Evolutionary conservation across 2,888 invertebrate genomes (phyloP).

Genomic region (Polyommatus icarus): DNA sequence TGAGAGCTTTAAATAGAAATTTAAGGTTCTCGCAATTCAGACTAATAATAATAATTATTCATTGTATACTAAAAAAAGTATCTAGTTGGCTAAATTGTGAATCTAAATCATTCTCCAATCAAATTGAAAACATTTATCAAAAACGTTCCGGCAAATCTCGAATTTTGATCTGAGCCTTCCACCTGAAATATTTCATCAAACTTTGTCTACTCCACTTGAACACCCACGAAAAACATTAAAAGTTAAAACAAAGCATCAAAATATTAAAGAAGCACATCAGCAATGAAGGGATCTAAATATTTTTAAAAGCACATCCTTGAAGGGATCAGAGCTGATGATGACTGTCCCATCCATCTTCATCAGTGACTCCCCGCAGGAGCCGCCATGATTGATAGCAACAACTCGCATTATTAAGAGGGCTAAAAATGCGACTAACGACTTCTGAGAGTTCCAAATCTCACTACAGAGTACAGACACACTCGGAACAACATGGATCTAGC

Average conservation of each 20-base stretch:
- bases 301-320: neutral
- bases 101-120: neutral
- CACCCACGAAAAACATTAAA: too few species aligned
- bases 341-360: neutral
- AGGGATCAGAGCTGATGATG: neutral
- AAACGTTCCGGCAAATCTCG: too few species aligned
- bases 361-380: conserved; percentile 1
- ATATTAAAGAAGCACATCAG: neutral
- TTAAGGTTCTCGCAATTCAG: too few species aligned
- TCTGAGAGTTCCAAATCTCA: conserved; percentile 9
- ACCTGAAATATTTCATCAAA: too few species aligned
- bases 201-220: too few species aligned
- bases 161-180: too few species aligned
- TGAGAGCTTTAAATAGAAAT: too few species aligned
- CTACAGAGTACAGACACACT: conserved; percentile 5
- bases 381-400: conserved; percentile 18
- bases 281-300: neutral
- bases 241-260: too few species aligned
- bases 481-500: neutral
- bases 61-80: neutral
- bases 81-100: neutral
- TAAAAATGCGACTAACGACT: conserved; percentile 22
- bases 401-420: conserved; percentile 16
- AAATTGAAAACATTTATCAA: neutral
- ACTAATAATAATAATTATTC: too few species aligned